Percentiles rank a stretch among this genome's conserved stretches.
Evolutionary conservation across 2,888 invertebrate species (phyloP).

Genomic region (Watsonalla binaria): DNA sequence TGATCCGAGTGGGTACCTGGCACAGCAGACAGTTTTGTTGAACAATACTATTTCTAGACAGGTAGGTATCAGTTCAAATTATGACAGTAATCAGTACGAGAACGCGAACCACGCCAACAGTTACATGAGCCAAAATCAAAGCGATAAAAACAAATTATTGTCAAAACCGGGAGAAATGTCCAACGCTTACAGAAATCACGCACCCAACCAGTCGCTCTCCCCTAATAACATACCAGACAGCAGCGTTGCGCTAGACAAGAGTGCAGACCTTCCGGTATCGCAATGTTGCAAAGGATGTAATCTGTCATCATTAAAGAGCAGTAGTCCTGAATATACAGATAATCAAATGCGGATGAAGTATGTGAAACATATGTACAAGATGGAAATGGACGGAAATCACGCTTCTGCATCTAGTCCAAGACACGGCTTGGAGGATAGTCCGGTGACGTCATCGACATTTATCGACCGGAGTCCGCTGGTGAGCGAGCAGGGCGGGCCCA

Average conservation of each 20-base stretch:
- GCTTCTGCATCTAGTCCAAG: slow-evolving; percentile 75
- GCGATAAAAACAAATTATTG: slow-evolving; percentile 44
- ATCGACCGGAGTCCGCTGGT: slow-evolving; percentile 78
- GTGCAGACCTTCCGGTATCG: slow-evolving; percentile 38
- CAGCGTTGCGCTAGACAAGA: slow-evolving; percentile 62
- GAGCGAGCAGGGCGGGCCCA: slow-evolving; percentile 83
- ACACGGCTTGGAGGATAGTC: slow-evolving; percentile 76
- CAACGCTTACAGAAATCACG: slow-evolving; percentile 52
- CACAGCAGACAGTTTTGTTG: slow-evolving; percentile 92
- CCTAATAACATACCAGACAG: slow-evolving; percentile 71
- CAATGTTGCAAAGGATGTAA: slow-evolving; percentile 78
- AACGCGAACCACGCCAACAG: slow-evolving; percentile 30
- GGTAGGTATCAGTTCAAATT: slow-evolving; percentile 60
- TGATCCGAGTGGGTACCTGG: slow-evolving; percentile 93
- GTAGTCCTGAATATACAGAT: slow-evolving; percentile 57
- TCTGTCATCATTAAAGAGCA: slow-evolving; percentile 51
- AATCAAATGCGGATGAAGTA: slow-evolving; percentile 58
- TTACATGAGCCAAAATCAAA: slow-evolving; percentile 42
- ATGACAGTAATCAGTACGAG: slow-evolving; percentile 54
- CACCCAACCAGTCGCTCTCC: slow-evolving; percentile 59
- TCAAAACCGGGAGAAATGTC: slow-evolving; percentile 44
- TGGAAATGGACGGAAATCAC: slow-evolving; percentile 68
- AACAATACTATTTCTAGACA: slow-evolving; percentile 90
- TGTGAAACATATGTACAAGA: slow-evolving; percentile 63
- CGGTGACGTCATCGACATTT: slow-evolving; percentile 84